A percentile compares a stretch with the other conserved stretches of the same genome.
Evolutionary conservation across 2,797 vertebrate genomes (phyloP).

Genomic region (Benthosema pterotum): DNA sequence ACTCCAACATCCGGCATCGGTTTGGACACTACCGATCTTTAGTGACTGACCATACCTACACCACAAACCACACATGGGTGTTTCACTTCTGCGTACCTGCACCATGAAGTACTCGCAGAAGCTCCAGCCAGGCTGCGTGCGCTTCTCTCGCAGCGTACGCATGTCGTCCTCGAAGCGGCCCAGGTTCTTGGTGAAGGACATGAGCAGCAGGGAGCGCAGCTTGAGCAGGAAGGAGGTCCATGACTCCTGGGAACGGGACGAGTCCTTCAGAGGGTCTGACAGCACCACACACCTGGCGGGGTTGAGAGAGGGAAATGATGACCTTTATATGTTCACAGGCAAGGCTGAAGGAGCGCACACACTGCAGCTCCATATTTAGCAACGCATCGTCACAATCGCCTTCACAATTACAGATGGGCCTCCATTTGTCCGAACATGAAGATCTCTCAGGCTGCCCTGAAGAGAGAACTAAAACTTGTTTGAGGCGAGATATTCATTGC

Average conservation of each 20-base stretch:
- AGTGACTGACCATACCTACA: too few species aligned
- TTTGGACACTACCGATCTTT: too few species aligned
- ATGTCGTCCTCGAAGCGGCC: conserved; percentile 98
- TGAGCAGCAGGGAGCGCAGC: conserved; percentile 94
- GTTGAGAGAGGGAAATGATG: not conserved
- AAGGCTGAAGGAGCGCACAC: too few species aligned
- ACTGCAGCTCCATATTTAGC: too few species aligned
- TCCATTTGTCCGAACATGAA: too few species aligned
- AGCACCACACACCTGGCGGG: conserved; percentile 90
- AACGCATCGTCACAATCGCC: too few species aligned
- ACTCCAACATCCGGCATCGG: too few species aligned
- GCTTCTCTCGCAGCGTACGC: conserved; percentile 95
- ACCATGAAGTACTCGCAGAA: conserved; percentile 99
- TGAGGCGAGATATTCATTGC: too few species aligned
- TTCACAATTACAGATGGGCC: too few species aligned
- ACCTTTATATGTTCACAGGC: too few species aligned
- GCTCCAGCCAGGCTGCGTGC: conserved; percentile 97
- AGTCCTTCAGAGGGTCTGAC: conserved; percentile 96
- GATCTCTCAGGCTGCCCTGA: too few species aligned
- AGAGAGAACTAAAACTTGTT: too few species aligned
- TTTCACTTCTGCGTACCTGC: conserved; percentile 81
- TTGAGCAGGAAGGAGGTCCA: conserved; percentile 97
- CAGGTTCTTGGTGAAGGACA: conserved; percentile 98
- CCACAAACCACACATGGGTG: not conserved
- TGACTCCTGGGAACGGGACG: conserved; percentile 96